phyloP scores from a whole-genome alignment of 2,797 vertebrate genomes.

The Lutjanus argentimaculatus region DNA sequence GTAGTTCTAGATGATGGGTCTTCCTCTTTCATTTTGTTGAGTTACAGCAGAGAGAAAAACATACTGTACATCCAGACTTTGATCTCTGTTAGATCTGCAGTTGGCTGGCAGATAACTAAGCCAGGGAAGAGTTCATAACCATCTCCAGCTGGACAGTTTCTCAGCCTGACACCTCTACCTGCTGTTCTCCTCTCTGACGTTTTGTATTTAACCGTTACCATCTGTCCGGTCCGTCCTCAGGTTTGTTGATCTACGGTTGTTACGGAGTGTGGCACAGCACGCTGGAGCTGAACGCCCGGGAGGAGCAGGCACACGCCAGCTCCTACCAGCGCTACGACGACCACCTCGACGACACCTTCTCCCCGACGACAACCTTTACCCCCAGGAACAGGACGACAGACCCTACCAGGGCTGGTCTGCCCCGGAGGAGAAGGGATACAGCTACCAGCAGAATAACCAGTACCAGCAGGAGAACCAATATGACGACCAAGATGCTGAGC shows the following conservation, averaged over 20 bases:
- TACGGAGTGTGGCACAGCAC: conserved; percentile 98
- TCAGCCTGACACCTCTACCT: background rate
- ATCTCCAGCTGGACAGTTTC: conserved; percentile 16
- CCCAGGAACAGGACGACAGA: conserved; percentile 77
- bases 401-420: conserved; percentile 90
- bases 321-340: conserved; percentile 95
- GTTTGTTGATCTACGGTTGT: conserved; percentile 94
- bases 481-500: conserved; percentile 35
- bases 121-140: background rate
- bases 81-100: conserved; percentile 12
- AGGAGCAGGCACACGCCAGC: conserved; percentile 94
- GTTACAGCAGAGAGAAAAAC: background rate
- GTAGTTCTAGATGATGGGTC: background rate
- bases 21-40: background rate
- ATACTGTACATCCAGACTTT: background rate
- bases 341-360: conserved; percentile 93
- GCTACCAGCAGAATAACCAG: conserved; percentile 79
- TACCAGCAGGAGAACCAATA: conserved; percentile 34
- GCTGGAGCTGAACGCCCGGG: conserved; percentile 91
- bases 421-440: conserved; percentile 89
- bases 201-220: background rate
- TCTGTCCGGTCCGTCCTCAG: conserved; percentile 77
- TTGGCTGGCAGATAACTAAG: conserved; percentile 15
- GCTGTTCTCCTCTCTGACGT: background rate
- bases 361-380: conserved; percentile 80